Conservation (phyloP, 2,797 vertebrate genomes). For the Sciaenops ocellatus region DNA sequence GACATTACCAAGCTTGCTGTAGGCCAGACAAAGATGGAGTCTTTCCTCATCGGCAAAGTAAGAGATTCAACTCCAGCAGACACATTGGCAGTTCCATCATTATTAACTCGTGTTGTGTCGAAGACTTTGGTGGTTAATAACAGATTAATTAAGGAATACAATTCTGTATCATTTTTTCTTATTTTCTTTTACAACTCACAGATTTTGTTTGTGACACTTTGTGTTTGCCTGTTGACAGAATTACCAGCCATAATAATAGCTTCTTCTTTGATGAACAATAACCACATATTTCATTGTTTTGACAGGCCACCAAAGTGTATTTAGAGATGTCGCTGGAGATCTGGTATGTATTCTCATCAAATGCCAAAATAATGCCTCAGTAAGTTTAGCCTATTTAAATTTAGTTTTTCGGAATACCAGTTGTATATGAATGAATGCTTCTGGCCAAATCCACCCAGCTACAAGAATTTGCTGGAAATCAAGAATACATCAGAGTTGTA, state of each 20-base stretch:
- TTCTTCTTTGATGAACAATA: slow-evolving; percentile 25
- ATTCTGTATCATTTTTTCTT: background rate
- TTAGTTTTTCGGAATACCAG: background rate
- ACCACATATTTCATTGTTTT: slow-evolving; percentile 70
- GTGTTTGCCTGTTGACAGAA: slow-evolving; percentile 13
- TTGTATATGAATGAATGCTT: background rate
- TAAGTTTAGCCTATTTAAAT: background rate
- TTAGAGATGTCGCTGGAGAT: slow-evolving; percentile 94
- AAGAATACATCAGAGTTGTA: background rate
- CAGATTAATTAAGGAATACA: background rate
- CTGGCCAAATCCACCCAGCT: background rate
- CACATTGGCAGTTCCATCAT: background rate
- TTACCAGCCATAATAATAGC: background rate
- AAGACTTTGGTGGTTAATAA: background rate
- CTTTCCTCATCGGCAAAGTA: slow-evolving; percentile 93
- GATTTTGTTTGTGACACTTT: background rate
- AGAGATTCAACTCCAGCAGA: slow-evolving; percentile 50
- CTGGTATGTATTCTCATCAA: slow-evolving; percentile 88
- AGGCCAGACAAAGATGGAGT: slow-evolving; percentile 88
- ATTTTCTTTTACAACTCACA: background rate
- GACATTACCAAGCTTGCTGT: slow-evolving; percentile 87
- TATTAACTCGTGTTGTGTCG: background rate
- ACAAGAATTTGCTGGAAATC: background rate
- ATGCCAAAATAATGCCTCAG: background rate
- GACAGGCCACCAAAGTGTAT: slow-evolving; percentile 93